A percentile compares a stretch with the other conserved stretches of the same genome.
phyloP scores from a whole-genome alignment of 2,888 invertebrate species.

The Ectropis crepuscularia region DNA sequence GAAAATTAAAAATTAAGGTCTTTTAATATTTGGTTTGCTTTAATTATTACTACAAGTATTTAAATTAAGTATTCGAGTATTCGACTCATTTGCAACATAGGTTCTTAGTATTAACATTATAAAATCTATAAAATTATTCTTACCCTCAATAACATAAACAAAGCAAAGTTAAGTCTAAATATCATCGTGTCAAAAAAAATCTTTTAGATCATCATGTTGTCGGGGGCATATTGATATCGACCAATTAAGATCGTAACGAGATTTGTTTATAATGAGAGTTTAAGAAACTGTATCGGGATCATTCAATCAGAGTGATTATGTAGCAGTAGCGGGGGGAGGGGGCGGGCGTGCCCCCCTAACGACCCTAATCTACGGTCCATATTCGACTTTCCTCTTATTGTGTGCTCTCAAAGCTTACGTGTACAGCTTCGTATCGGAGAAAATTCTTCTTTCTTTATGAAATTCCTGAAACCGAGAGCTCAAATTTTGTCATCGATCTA shows the following conservation, averaged over 20 bases:
- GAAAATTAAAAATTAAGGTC: no score
- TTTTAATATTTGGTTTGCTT: no score
- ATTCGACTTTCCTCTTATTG: slow-evolving; percentile 40
- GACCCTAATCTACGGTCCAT: slow-evolving; percentile 38
- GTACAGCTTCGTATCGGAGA: slow-evolving; percentile 26
- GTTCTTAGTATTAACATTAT: no score
- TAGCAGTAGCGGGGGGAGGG: slow-evolving; percentile 25
- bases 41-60: no score
- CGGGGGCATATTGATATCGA: slow-evolving; percentile 3
- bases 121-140: no score
- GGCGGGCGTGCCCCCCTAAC: slow-evolving; percentile 39
- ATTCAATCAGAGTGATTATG: slow-evolving; percentile 48
- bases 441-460: slow-evolving; percentile 31
- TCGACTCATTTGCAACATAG: no score
- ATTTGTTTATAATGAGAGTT: slow-evolving; percentile 28
- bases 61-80: no score
- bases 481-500: slow-evolving; percentile 28
- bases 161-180: no score
- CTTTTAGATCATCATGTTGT: no score
- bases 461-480: slow-evolving; percentile 22
- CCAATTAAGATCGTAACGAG: slow-evolving; percentile 29
- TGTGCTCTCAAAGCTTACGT: slow-evolving; percentile 31
- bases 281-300: slow-evolving; percentile 35
- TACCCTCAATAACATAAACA: no score
- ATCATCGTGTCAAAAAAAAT: no score